Percentiles rank a stretch among this genome's conserved stretches.
Evolutionary conservation across 2,888 invertebrate species (phyloP).

Genomic region (Terebella lapidaria): DNA sequence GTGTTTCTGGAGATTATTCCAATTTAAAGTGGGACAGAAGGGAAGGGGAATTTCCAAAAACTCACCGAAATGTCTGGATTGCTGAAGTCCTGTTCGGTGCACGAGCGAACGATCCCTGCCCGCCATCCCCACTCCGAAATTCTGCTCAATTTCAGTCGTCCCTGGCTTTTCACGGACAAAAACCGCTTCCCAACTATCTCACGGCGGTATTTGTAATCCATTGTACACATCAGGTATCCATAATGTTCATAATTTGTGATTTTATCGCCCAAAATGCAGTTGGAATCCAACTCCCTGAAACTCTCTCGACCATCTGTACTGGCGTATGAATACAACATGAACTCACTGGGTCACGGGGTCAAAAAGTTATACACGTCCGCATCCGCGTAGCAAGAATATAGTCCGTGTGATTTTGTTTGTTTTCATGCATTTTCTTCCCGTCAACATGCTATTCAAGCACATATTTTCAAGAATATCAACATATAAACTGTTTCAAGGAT

Average conservation of each 20-base stretch:
- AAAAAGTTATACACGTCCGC: not conserved
- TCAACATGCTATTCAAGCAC: too few species aligned
- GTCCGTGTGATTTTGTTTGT: too few species aligned
- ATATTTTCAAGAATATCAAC: too few species aligned
- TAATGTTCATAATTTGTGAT: not conserved
- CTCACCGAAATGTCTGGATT: not conserved
- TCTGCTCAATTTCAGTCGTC: not conserved
- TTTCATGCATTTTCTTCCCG: too few species aligned
- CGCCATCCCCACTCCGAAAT: conserved; percentile 4
- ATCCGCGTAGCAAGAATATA: not conserved
- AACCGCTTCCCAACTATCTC: not conserved
- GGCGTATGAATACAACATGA: not conserved
- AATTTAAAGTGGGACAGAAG: too few species aligned
- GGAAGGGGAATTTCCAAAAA: too few species aligned
- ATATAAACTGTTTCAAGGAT: too few species aligned
- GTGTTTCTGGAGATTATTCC: too few species aligned
- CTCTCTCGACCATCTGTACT: not conserved
- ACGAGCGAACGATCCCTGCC: conserved; percentile 1
- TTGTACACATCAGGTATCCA: not conserved
- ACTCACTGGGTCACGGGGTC: not conserved
- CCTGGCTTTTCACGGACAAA: not conserved
- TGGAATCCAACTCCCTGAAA: not conserved
- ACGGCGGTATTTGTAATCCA: not conserved
- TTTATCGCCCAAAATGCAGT: not conserved
- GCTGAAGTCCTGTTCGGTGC: not conserved